phyloP scores from a whole-genome alignment of 2,113 vertebrate species.

The Siniperca chuatsi region DNA sequence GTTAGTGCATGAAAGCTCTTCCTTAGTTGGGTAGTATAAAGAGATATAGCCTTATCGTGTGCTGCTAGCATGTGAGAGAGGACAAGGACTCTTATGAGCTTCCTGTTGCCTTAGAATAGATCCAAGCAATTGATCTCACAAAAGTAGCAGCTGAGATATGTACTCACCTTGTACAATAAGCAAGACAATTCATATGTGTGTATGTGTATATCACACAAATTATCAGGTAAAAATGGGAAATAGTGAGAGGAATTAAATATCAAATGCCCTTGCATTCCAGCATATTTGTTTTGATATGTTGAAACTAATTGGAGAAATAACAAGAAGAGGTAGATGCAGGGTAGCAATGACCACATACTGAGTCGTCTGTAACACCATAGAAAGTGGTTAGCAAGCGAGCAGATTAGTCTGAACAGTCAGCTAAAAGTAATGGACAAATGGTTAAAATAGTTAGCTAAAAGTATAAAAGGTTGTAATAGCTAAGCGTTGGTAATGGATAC shows the following conservation, averaged over 20 bases:
- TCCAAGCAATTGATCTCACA: background rate
- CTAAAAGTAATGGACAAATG: background rate
- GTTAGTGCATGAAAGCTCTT: conserved; percentile 22
- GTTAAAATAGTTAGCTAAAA: background rate
- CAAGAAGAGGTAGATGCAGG: background rate
- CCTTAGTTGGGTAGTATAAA: background rate
- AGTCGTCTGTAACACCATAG: too few relatives aligned
- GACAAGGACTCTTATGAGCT: conserved; percentile 4
- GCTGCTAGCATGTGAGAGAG: conserved; percentile 6
- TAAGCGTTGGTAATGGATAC: background rate
- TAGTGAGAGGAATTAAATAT: background rate
- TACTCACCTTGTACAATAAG: background rate
- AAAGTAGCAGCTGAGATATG: background rate
- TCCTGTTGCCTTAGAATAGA: conserved; percentile 22
- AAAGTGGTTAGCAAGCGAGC: background rate
- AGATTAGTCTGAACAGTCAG: background rate
- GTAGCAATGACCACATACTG: background rate
- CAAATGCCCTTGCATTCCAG: background rate
- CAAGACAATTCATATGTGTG: background rate
- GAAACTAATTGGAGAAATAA: too few relatives aligned
- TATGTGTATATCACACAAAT: background rate
- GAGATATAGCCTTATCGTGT: conserved; percentile 1
- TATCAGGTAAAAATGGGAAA: background rate
- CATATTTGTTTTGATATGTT: too few relatives aligned
- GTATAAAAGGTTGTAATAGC: background rate